Base-by-base conservation (phyloP, 1,140 invertebrate species). In the Calycopis cecrops region DNA sequence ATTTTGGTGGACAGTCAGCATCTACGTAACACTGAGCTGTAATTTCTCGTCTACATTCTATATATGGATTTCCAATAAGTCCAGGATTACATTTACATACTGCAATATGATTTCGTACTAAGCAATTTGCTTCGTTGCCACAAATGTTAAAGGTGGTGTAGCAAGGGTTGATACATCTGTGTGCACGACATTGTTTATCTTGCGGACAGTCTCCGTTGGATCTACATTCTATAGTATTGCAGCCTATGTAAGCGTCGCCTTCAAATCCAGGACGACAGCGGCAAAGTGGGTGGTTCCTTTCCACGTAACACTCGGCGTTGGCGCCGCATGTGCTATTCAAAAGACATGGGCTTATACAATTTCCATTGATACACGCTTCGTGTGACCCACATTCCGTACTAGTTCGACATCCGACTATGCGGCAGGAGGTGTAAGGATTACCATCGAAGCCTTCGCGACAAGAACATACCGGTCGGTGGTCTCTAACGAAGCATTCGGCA, bases 161-260 rank as follows among this genome's bases (percentile, higher is more conserved):
- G 69, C 96, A 98, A 1, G 96, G 95, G 76, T 96, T 92, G 11
- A 95, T 91, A 81, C 96, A 98, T 67, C 96, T 94, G 50, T 92
- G 92, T 63, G 96, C 96, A 42, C 94, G 91, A 73, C 96, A 98
- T 62, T 94, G 92, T 72, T 93, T 92, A 66, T 97, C 93, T 34
- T 89, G 87, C 1, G 96, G 94, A 86, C 96, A 98, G 59, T 98
- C 96, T 57, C 93, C 93, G 76, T 97, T 96, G 53, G 93, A 93
- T 65, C 92, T 91, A 85, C 96, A 98, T n/a, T 95, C 96, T 40
- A 97, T 91, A 7, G 94, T 89, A 55, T 90, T 89, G 69, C 96
- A 97, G 52, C 92, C 90, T 16, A 91, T 90, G 57, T 91, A 91
- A 1, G 95, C 92, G 86, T 97, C 94, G 37, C 95, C 95, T 62